Conservation (phyloP, 2,888 invertebrate genomes). For the Lepidochitona cinerea region DNA sequence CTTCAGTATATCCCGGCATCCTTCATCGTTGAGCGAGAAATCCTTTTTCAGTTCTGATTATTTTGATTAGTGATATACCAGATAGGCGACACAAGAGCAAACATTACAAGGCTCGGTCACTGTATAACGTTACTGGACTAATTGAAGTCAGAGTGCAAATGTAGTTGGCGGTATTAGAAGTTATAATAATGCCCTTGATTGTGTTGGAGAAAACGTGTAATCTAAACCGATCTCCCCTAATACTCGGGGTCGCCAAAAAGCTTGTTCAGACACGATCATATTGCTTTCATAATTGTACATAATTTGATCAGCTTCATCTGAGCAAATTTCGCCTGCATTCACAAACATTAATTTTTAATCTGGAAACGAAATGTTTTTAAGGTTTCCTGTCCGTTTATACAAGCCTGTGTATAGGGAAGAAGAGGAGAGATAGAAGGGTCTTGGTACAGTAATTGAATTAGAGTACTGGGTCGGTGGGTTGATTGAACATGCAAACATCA, state of each 20-base stretch:
- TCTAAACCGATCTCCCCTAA: neutral
- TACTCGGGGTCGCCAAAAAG: neutral
- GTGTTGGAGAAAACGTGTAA: neutral
- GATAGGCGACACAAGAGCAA: neutral
- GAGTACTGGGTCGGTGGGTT: neutral
- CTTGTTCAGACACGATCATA: neutral
- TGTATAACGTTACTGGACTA: slow-evolving; percentile 3
- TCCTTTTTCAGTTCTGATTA: too few species aligned
- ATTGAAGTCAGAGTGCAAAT: slow-evolving; percentile 8
- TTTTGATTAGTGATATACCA: neutral
- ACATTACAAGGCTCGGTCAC: neutral
- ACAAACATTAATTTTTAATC: slow-evolving; percentile 12
- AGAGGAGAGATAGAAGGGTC: neutral
- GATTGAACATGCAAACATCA: neutral
- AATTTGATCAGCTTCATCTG: neutral
- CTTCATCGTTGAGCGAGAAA: too few species aligned
- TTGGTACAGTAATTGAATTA: neutral
- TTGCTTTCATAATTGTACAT: slow-evolving; percentile 10
- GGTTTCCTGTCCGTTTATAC: neutral
- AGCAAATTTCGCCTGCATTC: slow-evolving; percentile 1
- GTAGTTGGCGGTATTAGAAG: slow-evolving; percentile 1
- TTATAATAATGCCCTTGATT: slow-evolving; percentile 1
- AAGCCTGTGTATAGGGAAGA: neutral
- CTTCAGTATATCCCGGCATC: too few species aligned
- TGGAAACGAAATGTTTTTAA: neutral